Evolutionary conservation across 2,888 invertebrate genomes (phyloP).

Genomic region (Eupithecia abbreviata): DNA sequence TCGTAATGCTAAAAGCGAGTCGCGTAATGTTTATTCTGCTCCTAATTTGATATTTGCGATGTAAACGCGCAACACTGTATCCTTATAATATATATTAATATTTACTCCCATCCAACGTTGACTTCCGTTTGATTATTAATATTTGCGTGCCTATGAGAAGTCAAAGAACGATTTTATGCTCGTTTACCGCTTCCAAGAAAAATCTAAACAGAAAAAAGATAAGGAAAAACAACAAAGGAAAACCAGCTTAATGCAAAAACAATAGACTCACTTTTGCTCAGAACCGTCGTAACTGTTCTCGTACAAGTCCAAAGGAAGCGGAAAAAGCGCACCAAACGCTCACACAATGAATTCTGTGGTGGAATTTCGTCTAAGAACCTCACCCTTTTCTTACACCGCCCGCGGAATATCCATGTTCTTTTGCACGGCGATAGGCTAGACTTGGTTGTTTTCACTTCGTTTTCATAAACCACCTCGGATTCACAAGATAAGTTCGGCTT

Average conservation of each 20-base stretch:
- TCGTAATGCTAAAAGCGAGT: conserved; percentile 40
- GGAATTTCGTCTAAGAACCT: conserved; percentile 66
- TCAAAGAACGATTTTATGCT: not conserved
- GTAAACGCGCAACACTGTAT: conserved; percentile 38
- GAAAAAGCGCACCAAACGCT: conserved; percentile 65
- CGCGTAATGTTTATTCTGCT: conserved; percentile 41
- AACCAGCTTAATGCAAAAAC: conserved; percentile 45
- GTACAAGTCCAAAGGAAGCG: conserved; percentile 68
- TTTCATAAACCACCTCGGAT: conserved; percentile 44
- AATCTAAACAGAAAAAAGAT: conserved; percentile 2
- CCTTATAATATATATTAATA: conserved; percentile 25
- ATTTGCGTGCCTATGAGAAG: not conserved
- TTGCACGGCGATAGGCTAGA: conserved; percentile 67
- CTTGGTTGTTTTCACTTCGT: conserved; percentile 67
- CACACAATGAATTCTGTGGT: conserved; percentile 59
- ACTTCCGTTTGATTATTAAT: not conserved
- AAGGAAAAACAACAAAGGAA: conserved; percentile 39
- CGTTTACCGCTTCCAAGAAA: not conserved
- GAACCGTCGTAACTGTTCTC: conserved; percentile 61
- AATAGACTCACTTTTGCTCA: conserved; percentile 60
- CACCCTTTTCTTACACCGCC: conserved; percentile 70
- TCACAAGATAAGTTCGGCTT: conserved; percentile 50
- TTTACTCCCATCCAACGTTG: conserved; percentile 11
- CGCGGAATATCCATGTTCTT: conserved; percentile 57
- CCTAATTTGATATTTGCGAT: conserved; percentile 44